A percentile compares a stretch with the other conserved stretches of the same genome.
Conservation (phyloP, 2,113 vertebrate genomes). For the Myanophis thanlyinensis region DNA sequence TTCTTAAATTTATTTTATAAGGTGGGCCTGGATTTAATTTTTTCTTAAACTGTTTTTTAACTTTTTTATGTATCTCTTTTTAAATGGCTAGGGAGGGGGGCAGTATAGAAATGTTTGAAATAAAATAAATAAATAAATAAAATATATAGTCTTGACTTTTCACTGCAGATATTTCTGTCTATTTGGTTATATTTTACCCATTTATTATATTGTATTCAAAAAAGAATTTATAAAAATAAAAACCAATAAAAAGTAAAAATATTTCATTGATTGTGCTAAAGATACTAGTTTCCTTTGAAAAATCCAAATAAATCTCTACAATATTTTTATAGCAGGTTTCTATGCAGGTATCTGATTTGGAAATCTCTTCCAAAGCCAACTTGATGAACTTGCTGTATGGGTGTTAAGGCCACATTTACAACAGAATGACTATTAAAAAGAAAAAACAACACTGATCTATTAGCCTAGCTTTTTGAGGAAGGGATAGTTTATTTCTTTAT, state of each 20-base stretch:
- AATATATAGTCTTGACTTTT: neutral
- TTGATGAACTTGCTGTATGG: neutral
- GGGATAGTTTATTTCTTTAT: neutral
- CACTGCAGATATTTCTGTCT: neutral
- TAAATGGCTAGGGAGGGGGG: no score
- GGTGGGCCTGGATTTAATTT: no score
- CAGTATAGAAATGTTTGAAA: no score
- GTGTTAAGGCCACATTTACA: neutral
- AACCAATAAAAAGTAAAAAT: neutral
- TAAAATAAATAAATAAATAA: no score
- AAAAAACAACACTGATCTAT: neutral
- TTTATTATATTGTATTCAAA: neutral
- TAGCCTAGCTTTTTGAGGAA: neutral
- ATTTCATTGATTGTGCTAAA: neutral
- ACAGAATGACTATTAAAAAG: neutral
- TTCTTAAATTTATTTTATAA: no score
- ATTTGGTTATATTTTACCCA: neutral
- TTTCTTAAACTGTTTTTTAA: no score
- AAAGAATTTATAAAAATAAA: neutral
- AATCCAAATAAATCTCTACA: neutral
- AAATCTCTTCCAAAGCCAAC: neutral
- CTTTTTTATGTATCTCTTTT: no score
- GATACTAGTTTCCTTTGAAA: neutral
- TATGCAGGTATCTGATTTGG: neutral
- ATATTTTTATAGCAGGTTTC: neutral